Evolutionary conservation across 2,797 vertebrate genomes (phyloP).

Genomic region (Alosa sapidissima): DNA sequence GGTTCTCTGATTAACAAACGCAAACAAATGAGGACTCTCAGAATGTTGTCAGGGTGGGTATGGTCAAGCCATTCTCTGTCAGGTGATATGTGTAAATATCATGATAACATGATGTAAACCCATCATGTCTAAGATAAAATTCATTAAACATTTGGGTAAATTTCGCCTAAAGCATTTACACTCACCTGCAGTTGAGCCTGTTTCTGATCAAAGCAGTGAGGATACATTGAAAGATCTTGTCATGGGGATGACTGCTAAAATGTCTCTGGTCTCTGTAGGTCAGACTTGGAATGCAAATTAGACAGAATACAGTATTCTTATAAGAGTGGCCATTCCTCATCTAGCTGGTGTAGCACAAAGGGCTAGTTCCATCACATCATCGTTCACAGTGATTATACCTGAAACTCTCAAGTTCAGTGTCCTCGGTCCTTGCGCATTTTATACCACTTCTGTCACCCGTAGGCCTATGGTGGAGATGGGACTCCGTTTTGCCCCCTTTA

Average conservation of each 20-base stretch:
- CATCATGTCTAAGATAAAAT: background rate
- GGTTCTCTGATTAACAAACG: slow-evolving; percentile 84
- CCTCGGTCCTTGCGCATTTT: slow-evolving; percentile 70
- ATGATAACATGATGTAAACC: background rate
- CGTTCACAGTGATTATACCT: slow-evolving; percentile 69
- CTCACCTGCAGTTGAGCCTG: slow-evolving; percentile 83
- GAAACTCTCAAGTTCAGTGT: slow-evolving; percentile 83
- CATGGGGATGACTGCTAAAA: slow-evolving; percentile 80
- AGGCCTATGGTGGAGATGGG: slow-evolving; percentile 39
- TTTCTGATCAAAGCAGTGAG: slow-evolving; percentile 82
- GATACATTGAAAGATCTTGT: slow-evolving; percentile 80
- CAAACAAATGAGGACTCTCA: slow-evolving; percentile 84
- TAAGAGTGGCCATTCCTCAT: background rate
- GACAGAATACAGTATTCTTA: slow-evolving; percentile 19
- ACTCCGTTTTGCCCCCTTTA: slow-evolving; percentile 18
- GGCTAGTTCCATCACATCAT: background rate
- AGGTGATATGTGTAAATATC: background rate
- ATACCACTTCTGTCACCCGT: slow-evolving; percentile 61
- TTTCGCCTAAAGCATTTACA: background rate
- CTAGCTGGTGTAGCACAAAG: background rate
- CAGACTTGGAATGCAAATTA: slow-evolving; percentile 60
- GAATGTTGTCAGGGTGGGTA: slow-evolving; percentile 75
- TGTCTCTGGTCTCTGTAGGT: slow-evolving; percentile 84
- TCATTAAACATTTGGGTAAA: background rate
- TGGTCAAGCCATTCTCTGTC: slow-evolving; percentile 80